Percentiles rank a stretch among this genome's conserved stretches.
Evolutionary conservation across 2,113 vertebrate genomes (phyloP).

Genomic region (Lanius collurio): DNA sequence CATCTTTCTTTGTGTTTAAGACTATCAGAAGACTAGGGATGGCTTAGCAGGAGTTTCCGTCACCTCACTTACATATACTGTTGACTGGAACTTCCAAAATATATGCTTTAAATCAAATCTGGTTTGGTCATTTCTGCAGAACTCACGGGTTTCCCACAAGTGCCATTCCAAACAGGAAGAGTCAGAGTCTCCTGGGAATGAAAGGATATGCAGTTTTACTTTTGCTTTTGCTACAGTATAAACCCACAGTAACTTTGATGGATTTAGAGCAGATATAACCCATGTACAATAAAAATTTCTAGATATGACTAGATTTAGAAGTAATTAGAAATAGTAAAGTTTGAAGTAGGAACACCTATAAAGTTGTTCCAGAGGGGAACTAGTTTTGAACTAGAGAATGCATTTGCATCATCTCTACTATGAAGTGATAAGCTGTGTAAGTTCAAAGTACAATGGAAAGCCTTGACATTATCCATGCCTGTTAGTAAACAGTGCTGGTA

Average conservation of each 20-base stretch:
- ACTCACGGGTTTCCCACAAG: neutral
- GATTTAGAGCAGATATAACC: neutral
- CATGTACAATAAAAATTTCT: neutral
- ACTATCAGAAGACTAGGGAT: neutral
- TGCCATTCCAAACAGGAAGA: neutral
- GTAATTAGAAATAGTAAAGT: neutral
- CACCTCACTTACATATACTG: neutral
- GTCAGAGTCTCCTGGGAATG: neutral
- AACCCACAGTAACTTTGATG: neutral
- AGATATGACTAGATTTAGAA: neutral
- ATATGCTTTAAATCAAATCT: neutral
- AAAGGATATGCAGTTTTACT: neutral
- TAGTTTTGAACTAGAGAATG: neutral
- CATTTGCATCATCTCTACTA: neutral
- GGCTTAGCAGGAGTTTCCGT: neutral
- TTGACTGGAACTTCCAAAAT: neutral
- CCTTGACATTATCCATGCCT: neutral
- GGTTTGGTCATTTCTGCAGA: neutral
- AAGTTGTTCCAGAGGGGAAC: neutral
- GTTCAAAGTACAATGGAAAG: neutral
- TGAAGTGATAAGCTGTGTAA: constrained; percentile 9
- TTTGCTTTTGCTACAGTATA: neutral
- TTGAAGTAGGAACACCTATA: neutral
- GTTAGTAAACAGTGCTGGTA: neutral
- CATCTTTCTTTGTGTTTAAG: neutral